Conservation (phyloP, 2,888 invertebrate species). For the Anthophora plumipes region DNA sequence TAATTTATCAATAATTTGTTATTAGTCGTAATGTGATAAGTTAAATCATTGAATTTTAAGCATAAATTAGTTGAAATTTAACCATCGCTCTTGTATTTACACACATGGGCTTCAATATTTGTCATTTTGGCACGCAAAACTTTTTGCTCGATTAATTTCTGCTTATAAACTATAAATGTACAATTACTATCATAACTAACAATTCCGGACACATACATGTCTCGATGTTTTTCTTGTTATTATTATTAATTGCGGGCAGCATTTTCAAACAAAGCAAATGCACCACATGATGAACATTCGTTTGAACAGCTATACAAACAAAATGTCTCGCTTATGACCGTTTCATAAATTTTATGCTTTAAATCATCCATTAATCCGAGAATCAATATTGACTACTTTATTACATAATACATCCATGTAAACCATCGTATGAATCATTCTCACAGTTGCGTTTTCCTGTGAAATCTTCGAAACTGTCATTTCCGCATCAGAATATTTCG, state of each 20-base stretch:
- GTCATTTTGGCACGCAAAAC: background rate
- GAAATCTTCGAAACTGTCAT: too few relatives aligned
- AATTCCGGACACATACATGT: background rate
- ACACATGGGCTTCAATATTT: background rate
- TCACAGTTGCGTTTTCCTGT: background rate
- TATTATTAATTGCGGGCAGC: background rate
- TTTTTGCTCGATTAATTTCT: background rate
- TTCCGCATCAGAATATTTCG: too few relatives aligned
- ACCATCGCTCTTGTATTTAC: background rate
- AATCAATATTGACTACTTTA: background rate
- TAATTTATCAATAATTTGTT: too few relatives aligned
- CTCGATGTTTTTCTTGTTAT: background rate
- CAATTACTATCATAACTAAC: background rate
- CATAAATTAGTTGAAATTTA: background rate
- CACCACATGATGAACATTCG: too few relatives aligned
- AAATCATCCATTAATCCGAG: background rate
- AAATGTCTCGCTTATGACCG: background rate
- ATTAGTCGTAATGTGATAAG: too few relatives aligned
- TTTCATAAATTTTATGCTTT: background rate
- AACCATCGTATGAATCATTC: background rate
- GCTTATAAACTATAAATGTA: background rate
- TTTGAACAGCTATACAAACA: too few relatives aligned
- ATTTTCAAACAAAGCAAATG: background rate
- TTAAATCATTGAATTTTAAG: too few relatives aligned
- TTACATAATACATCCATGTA: background rate